Evolutionary conservation across 2,797 vertebrate genomes (phyloP).

Genomic region (Kryptolebias ocellatus): DNA sequence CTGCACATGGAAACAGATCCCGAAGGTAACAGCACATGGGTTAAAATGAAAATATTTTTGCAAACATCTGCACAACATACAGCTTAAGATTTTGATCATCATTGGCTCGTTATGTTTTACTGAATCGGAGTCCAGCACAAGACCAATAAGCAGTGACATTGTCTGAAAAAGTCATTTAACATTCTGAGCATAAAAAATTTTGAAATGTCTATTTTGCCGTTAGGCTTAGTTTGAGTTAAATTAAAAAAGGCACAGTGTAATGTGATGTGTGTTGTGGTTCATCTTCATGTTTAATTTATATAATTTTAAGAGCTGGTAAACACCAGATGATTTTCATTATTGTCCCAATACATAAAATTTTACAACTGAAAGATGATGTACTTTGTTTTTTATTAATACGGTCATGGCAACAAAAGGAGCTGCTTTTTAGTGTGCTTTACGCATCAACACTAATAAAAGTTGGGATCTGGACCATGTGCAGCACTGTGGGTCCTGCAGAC

Average conservation of each 20-base stretch:
- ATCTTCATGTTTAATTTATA: neutral
- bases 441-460: neutral
- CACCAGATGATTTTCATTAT: neutral
- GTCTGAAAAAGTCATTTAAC: slow-evolving; percentile 23
- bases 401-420: neutral
- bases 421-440: neutral
- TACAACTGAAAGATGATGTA: neutral
- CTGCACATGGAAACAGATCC: slow-evolving; percentile 10
- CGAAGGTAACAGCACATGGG: slow-evolving; percentile 9
- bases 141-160: slow-evolving; percentile 26
- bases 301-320: neutral
- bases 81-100: slow-evolving; percentile 16
- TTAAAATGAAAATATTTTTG: slow-evolving; percentile 31
- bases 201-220: slow-evolving; percentile 29
- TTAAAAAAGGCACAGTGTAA: neutral
- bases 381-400: neutral
- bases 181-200: neutral
- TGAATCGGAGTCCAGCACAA: slow-evolving; percentile 1
- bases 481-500: slow-evolving; percentile 1
- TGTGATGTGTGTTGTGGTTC: neutral
- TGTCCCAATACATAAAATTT: neutral
- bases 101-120: slow-evolving; percentile 18
- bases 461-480: neutral
- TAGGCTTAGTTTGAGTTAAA: neutral
- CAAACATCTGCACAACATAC: slow-evolving; percentile 17